Evolutionary conservation across 2,888 invertebrate species (phyloP).

Genomic region (Acleris emargana): DNA sequence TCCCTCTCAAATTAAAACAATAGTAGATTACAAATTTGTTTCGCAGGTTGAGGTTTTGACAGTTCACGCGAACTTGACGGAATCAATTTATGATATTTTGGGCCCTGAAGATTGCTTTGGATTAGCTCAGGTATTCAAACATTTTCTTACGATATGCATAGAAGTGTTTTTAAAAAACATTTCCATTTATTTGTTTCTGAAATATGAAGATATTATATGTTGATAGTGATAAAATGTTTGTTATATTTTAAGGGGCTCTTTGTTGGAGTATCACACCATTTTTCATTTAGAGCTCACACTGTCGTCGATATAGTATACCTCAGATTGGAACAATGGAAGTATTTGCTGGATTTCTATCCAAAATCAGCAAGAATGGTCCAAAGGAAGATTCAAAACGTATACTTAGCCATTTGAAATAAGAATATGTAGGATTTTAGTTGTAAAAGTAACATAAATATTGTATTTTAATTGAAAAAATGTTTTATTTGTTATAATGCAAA

Average conservation of each 20-base stretch:
- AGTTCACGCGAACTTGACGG: constrained; percentile 76
- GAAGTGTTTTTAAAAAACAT: background rate
- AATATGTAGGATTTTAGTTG: constrained; percentile 28
- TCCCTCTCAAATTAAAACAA: background rate
- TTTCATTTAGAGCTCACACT: constrained; percentile 80
- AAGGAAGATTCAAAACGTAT: constrained; percentile 75
- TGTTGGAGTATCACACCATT: constrained; percentile 79
- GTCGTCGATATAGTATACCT: constrained; percentile 79
- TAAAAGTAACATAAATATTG: constrained; percentile 15
- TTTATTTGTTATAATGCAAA: constrained; percentile 15
- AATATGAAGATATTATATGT: too few species aligned
- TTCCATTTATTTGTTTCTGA: background rate
- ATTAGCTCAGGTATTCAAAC: constrained; percentile 67
- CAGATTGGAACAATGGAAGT: constrained; percentile 79
- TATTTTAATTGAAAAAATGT: background rate
- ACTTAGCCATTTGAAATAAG: constrained; percentile 64
- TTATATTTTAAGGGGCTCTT: constrained; percentile 72
- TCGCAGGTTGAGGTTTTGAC: constrained; percentile 81
- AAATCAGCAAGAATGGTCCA: constrained; percentile 69
- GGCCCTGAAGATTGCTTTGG: constrained; percentile 83
- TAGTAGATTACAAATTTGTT: too few species aligned
- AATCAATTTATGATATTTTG: constrained; percentile 79
- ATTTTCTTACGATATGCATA: too few species aligned
- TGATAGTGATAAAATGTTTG: too few species aligned
- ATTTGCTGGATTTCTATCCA: constrained; percentile 75